A percentile compares a stretch with the other conserved stretches of the same genome.
Evolutionary conservation across 2,113 vertebrate species (phyloP).

Genomic region (Pedionomus torquatus): DNA sequence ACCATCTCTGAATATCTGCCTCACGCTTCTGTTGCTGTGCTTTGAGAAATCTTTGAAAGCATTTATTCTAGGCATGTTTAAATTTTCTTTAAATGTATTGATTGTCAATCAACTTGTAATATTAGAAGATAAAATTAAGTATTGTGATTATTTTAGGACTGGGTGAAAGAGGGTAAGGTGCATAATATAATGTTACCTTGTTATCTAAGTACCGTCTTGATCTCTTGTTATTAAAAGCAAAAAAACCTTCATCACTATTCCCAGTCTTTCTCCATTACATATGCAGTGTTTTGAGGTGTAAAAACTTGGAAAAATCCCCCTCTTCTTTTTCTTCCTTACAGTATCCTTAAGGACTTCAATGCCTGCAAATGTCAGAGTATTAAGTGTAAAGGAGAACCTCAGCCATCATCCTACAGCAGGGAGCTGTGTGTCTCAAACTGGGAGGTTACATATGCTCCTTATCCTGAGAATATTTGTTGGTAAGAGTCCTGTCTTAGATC

Average conservation of each 20-base stretch:
- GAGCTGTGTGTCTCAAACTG: conserved; percentile 79
- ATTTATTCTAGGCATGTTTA: neutral
- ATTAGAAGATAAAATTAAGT: neutral
- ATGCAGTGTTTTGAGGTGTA: neutral
- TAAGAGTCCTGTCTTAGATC: conserved; percentile 61
- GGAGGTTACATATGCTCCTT: conserved; percentile 84
- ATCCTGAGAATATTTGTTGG: conserved; percentile 92
- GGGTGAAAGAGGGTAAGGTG: neutral
- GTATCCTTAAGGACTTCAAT: conserved; percentile 95
- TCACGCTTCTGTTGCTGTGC: neutral
- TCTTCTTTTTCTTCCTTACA: conserved; percentile 51
- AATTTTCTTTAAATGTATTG: neutral
- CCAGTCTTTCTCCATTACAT: neutral
- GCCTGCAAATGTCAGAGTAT: conserved; percentile 84
- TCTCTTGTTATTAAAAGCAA: neutral
- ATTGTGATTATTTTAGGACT: neutral
- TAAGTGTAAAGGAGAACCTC: conserved; percentile 78
- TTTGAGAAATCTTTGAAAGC: neutral
- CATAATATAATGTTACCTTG: neutral
- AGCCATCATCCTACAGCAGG: conserved; percentile 81
- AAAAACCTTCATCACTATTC: neutral
- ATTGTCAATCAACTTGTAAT: neutral
- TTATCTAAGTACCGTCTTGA: neutral
- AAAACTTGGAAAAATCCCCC: neutral
- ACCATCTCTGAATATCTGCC: neutral